Evolutionary conservation across 2,113 vertebrate species (phyloP).

Genomic region (Eubucco bourcierii): DNA sequence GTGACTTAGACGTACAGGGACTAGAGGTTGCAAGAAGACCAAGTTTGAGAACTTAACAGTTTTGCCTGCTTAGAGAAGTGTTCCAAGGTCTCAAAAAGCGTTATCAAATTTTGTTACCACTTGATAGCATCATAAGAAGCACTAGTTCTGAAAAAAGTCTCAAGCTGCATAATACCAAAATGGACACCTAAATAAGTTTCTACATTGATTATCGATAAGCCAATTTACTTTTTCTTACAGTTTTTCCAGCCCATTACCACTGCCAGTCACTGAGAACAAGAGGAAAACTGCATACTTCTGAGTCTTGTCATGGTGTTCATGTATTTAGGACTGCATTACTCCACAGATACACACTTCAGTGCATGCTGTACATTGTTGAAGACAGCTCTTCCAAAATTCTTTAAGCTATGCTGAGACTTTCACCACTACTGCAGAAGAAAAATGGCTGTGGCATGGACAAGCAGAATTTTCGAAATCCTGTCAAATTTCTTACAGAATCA

Average conservation of each 20-base stretch:
- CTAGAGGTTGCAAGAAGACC: not conserved
- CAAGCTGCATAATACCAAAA: not conserved
- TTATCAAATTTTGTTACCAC: not conserved
- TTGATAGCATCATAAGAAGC: not conserved
- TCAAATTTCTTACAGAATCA: slow-evolving; percentile 13
- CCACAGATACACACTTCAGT: not conserved
- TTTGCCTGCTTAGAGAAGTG: not conserved
- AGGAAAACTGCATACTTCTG: not conserved
- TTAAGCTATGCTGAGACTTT: not conserved
- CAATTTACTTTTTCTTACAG: not conserved
- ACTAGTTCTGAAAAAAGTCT: not conserved
- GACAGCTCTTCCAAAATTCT: not conserved
- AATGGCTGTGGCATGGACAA: not conserved
- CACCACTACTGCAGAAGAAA: not conserved
- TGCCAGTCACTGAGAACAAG: not conserved
- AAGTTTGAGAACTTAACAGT: not conserved
- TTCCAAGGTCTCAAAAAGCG: not conserved
- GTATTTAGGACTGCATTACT: not conserved
- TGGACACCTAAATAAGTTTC: not conserved
- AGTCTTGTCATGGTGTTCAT: not conserved
- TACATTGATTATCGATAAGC: not conserved
- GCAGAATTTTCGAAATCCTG: not conserved
- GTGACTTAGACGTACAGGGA: not conserved
- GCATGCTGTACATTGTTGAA: not conserved
- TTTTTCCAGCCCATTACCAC: not conserved